Evolutionary conservation across 92 coral and sea anemone genomes (phyloP), one percentile per base, ranked within the genome.

Genomic region (Actinernus sp.): DNA sequence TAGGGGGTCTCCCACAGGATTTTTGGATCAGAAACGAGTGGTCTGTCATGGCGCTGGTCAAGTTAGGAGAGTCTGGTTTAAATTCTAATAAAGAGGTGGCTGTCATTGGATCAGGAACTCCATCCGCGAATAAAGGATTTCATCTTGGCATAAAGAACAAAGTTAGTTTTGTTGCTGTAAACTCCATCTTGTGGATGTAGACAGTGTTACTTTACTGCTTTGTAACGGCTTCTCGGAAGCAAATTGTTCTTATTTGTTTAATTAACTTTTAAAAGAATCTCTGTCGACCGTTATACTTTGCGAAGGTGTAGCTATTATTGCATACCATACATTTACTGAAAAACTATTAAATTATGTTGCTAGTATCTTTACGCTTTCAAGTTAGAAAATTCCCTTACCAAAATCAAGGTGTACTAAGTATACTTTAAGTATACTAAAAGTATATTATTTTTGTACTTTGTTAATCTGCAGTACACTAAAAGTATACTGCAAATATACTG

Each of bases 41-140:
- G 93, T 88, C 97, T 26, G 93, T 91, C n/a, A 80, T 91, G 93
- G 84, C 80, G 9, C 68, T 87, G 27, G n/a, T 83, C 14, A 91
- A 74, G 52, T 78, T 73, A 22, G 59, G 33, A n/a, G 81, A 79
- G 4, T 49, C 47, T 23, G 77, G 78, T 0, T 31, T 82, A 27
- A 40, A 55, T 16, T 26, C 12, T 20, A 16, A 0, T 0, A 58
- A 65, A 16, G 94, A 87, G 38, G 20, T 73, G n/a, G 45, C 82
- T 24, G 58, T 91, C 13, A 26, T 91, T 8, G 93, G 97, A 1
- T 85, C 91, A 38, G 97, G 97, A 0, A 55, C 18, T 25, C 2
- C 58, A 14, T 9, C 30, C 4, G 23, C 13, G 0, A 25, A 49
- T 49, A 47, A 74, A n/a, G 97, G 97, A 19, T 74, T 92, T 31